Evolutionary conservation across 2,888 invertebrate species (phyloP).

Genomic region (Xylota segnis): DNA sequence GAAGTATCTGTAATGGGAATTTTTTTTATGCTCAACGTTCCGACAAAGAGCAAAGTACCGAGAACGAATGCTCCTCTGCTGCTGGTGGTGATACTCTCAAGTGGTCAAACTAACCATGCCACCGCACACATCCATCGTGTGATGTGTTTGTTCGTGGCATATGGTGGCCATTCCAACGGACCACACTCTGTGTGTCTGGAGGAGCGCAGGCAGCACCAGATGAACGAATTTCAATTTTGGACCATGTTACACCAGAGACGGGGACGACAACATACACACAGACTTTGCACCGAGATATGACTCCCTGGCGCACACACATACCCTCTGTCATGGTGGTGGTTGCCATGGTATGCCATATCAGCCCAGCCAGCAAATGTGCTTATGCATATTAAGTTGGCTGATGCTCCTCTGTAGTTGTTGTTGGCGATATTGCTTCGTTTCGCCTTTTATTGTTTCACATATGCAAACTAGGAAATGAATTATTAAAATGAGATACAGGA

Average conservation of each 20-base stretch:
- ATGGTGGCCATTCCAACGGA: conserved; percentile 53
- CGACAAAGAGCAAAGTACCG: conserved; percentile 52
- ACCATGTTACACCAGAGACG: conserved; percentile 53
- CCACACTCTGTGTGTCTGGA: conserved; percentile 10
- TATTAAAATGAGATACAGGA: conserved; percentile 74
- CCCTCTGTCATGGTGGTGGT: neutral
- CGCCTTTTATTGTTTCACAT: conserved; percentile 75
- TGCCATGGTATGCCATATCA: neutral
- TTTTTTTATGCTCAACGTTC: conserved; percentile 33
- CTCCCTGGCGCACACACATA: neutral
- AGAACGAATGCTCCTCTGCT: conserved; percentile 35
- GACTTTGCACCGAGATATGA: conserved; percentile 19
- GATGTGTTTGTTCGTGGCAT: conserved; percentile 27
- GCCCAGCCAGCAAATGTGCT: conserved; percentile 52
- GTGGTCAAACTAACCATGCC: conserved; percentile 62
- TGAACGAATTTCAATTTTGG: conserved; percentile 61
- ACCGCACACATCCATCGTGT: conserved; percentile 16
- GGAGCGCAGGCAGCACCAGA: neutral
- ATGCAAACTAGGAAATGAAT: conserved; percentile 76
- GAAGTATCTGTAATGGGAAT: conserved; percentile 3
- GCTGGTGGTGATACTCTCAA: conserved; percentile 37
- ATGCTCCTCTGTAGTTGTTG: conserved; percentile 36
- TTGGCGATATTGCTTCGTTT: conserved; percentile 46
- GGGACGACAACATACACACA: neutral
- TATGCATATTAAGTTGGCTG: conserved; percentile 65